phyloP scores from a whole-genome alignment of 2,888 invertebrate species.

The Lysandra coridon region DNA sequence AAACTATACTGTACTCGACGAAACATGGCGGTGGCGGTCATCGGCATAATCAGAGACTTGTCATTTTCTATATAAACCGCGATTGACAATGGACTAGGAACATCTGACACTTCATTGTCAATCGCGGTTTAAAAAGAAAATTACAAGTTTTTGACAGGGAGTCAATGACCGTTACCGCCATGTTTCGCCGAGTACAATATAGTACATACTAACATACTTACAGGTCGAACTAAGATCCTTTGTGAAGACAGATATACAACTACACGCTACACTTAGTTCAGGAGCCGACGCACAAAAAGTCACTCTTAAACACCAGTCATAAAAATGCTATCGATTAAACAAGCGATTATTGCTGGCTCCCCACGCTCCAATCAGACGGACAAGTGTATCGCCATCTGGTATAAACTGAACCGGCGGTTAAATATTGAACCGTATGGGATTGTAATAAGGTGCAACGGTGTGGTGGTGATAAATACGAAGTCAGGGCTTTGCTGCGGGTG shows the following conservation, averaged over 20 bases:
- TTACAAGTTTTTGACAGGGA: no score
- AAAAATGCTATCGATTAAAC: conserved; percentile 52
- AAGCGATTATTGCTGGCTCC: conserved; percentile 57
- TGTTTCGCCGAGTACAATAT: no score
- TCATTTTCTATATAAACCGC: no score
- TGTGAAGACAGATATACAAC: not conserved
- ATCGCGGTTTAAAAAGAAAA: no score
- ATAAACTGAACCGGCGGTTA: conserved; percentile 24
- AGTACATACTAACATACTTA: no score
- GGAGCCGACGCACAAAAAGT: conserved; percentile 6
- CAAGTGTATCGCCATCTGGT: conserved; percentile 69
- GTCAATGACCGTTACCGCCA: no score
- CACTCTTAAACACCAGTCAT: conserved; percentile 40
- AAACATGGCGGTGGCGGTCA: no score
- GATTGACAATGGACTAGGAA: no score
- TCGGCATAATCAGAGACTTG: no score
- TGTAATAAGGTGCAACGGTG: conserved; percentile 35
- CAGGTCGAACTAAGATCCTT: no score
- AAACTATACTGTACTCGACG: no score
- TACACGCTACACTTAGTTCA: not conserved
- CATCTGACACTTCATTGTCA: no score
- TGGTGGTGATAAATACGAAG: conserved; percentile 29
- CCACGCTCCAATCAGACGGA: conserved; percentile 50
- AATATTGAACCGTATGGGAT: conserved; percentile 41
- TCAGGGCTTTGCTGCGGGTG: conserved; percentile 63